Evolutionary conservation across 2,113 vertebrate genomes (phyloP), one percentile per base, ranked within the genome.

Genomic region (Eidolon helvum): DNA sequence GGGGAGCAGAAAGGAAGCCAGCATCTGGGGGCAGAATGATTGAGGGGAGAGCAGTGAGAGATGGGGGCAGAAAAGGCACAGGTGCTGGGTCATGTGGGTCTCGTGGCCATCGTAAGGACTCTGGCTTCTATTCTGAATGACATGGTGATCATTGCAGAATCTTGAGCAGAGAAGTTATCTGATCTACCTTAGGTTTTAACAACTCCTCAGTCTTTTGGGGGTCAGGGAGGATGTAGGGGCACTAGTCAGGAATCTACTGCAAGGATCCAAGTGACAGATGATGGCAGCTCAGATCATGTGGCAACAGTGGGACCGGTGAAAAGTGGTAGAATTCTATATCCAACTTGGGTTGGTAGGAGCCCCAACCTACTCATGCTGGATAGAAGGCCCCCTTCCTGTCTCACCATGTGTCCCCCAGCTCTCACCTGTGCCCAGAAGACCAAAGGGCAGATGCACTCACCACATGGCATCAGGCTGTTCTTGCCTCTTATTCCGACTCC

Each of bases 331-430:
- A 35, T 33, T 43, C 38, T 16, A 0, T 28, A 21, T 6, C 18
- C 40, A 14, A 18, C 8, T 2, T 26, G 12, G 18, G 35, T 4
- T 26, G 26, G 38, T 6, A 15, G 0, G 9, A n/a, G 10, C 77
- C n/a, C 40, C 59, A 40, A 5, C 4, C 10, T 57, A 14, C 21
- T 28, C 26, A 18, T 5, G 24, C 68, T 28, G 40, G 5, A 21
- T 0, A 7, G 57, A n/a, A 87, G 33, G 18, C 10, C 69, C 68
- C 24, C 21, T 2, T 24, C 55, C 26, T 1, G 2, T 40, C 2
- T 14, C 28, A n/a, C 6, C 6, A 4, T 1, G 6, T 69, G 7
- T 4, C 57, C 11, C 65, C 59, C 71, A 38, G 71, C 61, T 40
- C 75, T 21, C 35, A 4, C 22, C n/a, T 50, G 21, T 35, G 28